phyloP scores from a whole-genome alignment of 1,140 invertebrate genomes.

The Brachionus manjavacas region DNA sequence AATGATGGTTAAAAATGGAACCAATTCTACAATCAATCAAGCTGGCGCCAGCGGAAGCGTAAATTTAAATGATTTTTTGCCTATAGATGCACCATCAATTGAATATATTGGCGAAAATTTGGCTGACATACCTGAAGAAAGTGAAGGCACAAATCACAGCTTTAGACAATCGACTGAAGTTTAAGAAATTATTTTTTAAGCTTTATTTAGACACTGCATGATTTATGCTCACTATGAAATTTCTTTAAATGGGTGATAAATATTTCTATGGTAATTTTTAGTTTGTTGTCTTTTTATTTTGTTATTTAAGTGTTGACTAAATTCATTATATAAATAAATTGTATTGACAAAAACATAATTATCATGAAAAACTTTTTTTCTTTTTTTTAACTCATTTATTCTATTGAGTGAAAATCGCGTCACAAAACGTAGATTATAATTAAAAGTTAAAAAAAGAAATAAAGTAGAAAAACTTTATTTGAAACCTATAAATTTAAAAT shows the following conservation, averaged over 20 bases:
- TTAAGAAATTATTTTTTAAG: neutral
- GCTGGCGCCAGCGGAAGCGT: neutral
- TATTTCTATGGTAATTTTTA: neutral
- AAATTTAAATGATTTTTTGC: conserved; percentile 7
- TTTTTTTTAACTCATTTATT: neutral
- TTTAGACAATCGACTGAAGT: conserved; percentile 13
- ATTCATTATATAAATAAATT: neutral
- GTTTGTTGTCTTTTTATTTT: neutral
- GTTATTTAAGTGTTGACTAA: neutral
- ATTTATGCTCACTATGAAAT: neutral
- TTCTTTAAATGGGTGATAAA: neutral
- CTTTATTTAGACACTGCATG: neutral
- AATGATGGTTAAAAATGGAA: neutral
- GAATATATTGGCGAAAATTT: neutral
- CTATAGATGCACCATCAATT: neutral
- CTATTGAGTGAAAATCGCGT: neutral
- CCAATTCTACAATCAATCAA: neutral
- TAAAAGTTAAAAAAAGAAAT: neutral
- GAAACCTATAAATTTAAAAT: neutral
- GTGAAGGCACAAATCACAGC: neutral
- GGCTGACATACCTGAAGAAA: neutral
- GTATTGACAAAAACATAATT: neutral
- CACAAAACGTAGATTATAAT: neutral
- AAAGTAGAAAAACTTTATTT: neutral
- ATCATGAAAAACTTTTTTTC: neutral